A percentile compares a stretch with the other conserved stretches of the same genome.
These are phyloP conservation scores for Parasteatoda tepidariorum DNA, from an alignment of 1,140 invertebrate species.

Conservation along the genomic window DNA sequence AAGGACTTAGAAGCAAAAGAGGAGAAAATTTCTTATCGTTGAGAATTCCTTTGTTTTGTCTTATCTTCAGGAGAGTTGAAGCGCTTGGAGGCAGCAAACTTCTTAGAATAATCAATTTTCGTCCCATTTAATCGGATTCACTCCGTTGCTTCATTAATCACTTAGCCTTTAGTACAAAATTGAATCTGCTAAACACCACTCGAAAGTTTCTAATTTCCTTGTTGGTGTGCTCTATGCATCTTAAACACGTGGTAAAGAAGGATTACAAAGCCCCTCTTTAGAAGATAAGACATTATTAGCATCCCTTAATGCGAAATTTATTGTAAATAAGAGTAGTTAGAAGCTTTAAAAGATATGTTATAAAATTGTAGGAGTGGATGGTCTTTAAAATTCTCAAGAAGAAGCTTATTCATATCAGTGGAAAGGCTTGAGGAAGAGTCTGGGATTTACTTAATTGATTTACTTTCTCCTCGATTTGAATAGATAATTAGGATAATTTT, in stretches of 20 bases:
- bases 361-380: constrained; percentile 1
- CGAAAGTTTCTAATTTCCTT: constrained; percentile 48
- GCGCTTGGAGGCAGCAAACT: constrained; percentile 17
- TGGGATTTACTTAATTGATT: no score
- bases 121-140: constrained; percentile 43
- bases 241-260: constrained; percentile 26
- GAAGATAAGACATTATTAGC: constrained; percentile 31
- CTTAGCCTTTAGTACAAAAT: constrained; percentile 18
- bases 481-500: no score
- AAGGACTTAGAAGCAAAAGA: background rate
- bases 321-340: constrained; percentile 1
- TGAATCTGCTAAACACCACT: constrained; percentile 45
- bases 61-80: constrained; percentile 16
- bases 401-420: no score
- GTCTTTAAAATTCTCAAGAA: no score
- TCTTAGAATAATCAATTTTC: constrained; percentile 42
- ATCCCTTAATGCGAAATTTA: constrained; percentile 33
- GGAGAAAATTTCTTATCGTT: background rate
- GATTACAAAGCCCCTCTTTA: constrained; percentile 22
- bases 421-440: no score
- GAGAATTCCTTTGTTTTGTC: constrained; percentile 20
- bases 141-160: constrained; percentile 23
- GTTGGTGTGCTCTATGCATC: constrained; percentile 12
- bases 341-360: constrained; percentile 11
- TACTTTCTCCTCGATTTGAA: no score